A percentile compares a stretch with the other conserved stretches of the same genome.
These are phyloP conservation scores for Sepioteuthis lessoniana DNA, from an alignment of 2,888 invertebrate genomes.

Conservation along the genomic window DNA sequence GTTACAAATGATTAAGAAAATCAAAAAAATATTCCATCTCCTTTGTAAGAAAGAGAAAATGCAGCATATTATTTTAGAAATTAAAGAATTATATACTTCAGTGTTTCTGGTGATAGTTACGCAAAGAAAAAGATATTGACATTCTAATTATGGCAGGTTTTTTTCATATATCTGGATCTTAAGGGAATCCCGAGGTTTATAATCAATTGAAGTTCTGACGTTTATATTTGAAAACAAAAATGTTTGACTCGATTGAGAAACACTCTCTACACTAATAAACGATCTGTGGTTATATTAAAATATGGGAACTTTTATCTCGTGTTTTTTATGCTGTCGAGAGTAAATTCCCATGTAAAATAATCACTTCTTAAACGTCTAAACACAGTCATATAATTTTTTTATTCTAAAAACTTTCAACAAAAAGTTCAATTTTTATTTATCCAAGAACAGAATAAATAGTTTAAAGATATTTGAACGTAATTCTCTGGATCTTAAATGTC, in stretches of 20 bases:
- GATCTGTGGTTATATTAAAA: not conserved
- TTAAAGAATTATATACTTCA: too few relatives aligned
- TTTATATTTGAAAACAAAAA: not conserved
- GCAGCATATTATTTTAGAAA: too few relatives aligned
- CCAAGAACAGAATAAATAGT: not conserved
- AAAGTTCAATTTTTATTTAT: not conserved
- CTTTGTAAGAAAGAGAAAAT: too few relatives aligned
- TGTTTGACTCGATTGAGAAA: too few relatives aligned
- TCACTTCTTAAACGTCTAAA: not conserved
- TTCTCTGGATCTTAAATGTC: not conserved
- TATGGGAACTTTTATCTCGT: not conserved
- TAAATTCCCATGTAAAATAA: not conserved
- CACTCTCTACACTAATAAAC: too few relatives aligned
- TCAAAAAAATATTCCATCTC: too few relatives aligned
- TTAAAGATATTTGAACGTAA: not conserved
- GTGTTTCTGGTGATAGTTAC: too few relatives aligned
- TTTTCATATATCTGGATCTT: not conserved
- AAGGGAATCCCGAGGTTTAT: not conserved
- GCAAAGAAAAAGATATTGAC: too few relatives aligned
- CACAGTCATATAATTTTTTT: not conserved
- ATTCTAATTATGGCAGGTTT: too few relatives aligned
- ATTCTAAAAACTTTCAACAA: not conserved
- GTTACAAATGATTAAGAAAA: too few relatives aligned
- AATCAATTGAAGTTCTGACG: not conserved
- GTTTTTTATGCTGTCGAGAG: not conserved